Conservation (phyloP, 2,113 vertebrate species). For the Peromyscus maniculatus region DNA sequence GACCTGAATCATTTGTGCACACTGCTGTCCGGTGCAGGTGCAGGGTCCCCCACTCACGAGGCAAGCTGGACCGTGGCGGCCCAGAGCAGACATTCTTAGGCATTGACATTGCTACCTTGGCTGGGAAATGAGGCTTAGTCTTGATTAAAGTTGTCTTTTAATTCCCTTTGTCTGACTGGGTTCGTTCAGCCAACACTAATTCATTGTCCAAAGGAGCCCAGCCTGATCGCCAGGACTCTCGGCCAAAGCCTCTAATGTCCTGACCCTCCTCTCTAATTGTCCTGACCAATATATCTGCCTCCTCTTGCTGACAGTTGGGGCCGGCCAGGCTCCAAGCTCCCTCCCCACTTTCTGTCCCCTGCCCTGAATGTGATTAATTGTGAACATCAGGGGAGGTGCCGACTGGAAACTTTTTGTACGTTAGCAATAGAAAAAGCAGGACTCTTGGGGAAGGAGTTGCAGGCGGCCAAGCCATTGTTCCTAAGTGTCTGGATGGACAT, state of each 20-base stretch:
- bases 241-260: slow-evolving; percentile 49
- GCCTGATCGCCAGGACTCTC: background rate
- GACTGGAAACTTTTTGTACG: slow-evolving; percentile 53
- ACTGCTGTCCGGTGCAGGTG: slow-evolving; percentile 6
- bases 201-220: slow-evolving; percentile 50
- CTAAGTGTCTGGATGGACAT: background rate
- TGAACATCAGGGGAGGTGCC: background rate
- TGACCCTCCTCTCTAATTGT: slow-evolving; percentile 60
- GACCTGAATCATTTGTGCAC: background rate
- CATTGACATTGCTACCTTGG: slow-evolving; percentile 56
- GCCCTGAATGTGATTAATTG: slow-evolving; percentile 58
- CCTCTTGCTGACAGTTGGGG: background rate
- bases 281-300: slow-evolving; percentile 56
- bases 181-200: slow-evolving; percentile 58
- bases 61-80: background rate
- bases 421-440: background rate
- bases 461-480: slow-evolving; percentile 28
- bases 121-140: background rate
- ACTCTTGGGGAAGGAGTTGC: background rate
- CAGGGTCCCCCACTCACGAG: background rate
- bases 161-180: slow-evolving; percentile 33
- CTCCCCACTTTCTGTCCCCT: background rate
- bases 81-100: slow-evolving; percentile 70
- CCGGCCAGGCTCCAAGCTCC: slow-evolving; percentile 8
- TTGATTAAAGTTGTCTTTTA: slow-evolving; percentile 72